Evolutionary conservation across 2,888 invertebrate species (phyloP).

Genomic region (Clostera curtula): DNA sequence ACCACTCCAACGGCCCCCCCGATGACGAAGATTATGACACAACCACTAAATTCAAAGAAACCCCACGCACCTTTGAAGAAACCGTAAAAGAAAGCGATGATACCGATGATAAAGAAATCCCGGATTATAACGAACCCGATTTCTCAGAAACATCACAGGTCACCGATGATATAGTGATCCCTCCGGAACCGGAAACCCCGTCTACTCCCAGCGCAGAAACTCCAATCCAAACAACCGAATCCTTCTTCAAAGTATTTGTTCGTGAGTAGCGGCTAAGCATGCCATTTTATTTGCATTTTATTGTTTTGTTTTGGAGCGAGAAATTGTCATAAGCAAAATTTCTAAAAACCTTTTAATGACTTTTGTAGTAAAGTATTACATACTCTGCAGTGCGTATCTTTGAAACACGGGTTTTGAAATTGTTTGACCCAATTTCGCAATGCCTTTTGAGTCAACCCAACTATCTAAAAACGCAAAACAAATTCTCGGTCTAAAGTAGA

Average conservation of each 20-base stretch:
- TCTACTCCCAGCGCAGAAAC: conserved; percentile 25
- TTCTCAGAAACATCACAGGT: conserved; percentile 7
- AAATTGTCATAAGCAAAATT: conserved; percentile 9
- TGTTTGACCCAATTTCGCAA: too few relatives aligned
- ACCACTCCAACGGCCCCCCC: conserved; percentile 39
- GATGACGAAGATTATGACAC: conserved; percentile 65
- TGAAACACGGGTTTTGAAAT: too few relatives aligned
- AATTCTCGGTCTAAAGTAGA: too few relatives aligned
- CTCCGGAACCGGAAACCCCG: conserved; percentile 20
- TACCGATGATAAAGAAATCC: too few relatives aligned
- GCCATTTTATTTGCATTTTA: conserved; percentile 59
- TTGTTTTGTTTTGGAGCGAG: conserved; percentile 29
- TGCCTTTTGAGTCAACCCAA: too few relatives aligned
- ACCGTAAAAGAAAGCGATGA: too few relatives aligned
- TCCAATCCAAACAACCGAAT: conserved; percentile 36
- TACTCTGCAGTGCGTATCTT: not conserved
- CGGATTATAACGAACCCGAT: conserved; percentile 10
- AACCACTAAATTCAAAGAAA: conserved; percentile 24
- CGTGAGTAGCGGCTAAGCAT: conserved; percentile 73
- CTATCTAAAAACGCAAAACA: too few relatives aligned
- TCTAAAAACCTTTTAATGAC: too few relatives aligned
- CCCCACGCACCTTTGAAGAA: conserved; percentile 13
- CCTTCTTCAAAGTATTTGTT: conserved; percentile 54
- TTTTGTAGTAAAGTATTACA: not conserved
- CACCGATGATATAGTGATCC: conserved; percentile 15